A percentile compares a stretch with the other conserved stretches of the same genome.
These are phyloP conservation scores for Stichopus horrens DNA, from an alignment of 53 echinoderm and acorn worm species.

Conservation along the genomic window DNA sequence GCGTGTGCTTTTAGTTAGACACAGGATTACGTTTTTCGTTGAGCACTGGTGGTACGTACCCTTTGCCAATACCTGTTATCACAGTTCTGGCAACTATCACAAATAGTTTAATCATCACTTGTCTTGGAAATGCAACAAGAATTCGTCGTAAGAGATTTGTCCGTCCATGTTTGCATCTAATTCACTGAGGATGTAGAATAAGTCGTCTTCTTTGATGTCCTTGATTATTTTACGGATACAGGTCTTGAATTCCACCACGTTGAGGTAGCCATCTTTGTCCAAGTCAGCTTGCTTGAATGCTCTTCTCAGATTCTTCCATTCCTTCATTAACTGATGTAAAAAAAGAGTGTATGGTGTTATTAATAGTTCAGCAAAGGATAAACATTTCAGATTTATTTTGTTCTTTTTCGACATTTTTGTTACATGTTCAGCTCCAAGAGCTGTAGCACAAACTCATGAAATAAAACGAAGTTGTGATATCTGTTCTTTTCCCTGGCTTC, in stretches of 20 bases:
- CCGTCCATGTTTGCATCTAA: conserved; percentile 87
- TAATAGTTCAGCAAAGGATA: no score
- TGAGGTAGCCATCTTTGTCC: conserved; percentile 66
- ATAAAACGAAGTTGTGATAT: no score
- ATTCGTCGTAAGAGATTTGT: conserved; percentile 86
- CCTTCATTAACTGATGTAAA: conserved; percentile 63
- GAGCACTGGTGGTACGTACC: not conserved
- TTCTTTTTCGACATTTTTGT: no score
- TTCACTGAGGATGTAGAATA: conserved; percentile 86
- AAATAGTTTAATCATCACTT: not conserved
- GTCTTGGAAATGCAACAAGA: conserved; percentile 56
- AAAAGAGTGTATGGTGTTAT: not conserved
- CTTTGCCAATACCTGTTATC: not conserved
- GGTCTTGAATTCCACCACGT: conserved; percentile 72
- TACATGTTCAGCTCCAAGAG: no score
- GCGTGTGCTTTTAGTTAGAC: conserved; percentile 13
- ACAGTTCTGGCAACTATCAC: not conserved
- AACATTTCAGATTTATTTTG: no score
- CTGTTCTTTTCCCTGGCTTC: no score
- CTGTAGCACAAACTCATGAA: no score
- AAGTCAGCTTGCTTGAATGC: conserved; percentile 89
- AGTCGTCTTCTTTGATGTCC: conserved; percentile 74
- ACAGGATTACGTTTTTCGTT: not conserved
- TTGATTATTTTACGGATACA: conserved; percentile 66
- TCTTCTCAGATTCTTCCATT: conserved; percentile 84